Base-by-base conservation (phyloP, 2,797 vertebrate genomes). In the Manis pentadactyla region DNA sequence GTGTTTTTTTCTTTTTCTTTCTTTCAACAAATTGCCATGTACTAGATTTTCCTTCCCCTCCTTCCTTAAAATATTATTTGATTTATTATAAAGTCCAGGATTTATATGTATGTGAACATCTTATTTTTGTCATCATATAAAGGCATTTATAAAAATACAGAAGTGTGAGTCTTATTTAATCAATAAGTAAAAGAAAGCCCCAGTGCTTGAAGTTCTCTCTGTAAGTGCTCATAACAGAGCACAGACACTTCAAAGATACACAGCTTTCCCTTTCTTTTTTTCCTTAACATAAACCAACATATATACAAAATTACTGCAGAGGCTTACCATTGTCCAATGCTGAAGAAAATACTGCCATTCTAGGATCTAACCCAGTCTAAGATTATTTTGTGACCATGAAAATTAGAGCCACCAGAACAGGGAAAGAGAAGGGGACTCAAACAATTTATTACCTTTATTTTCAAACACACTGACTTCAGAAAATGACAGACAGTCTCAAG, bases 391-490 rank as follows among this genome's bases (percentile, higher is more conserved):
- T 88, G 34, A 59, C 23, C 25, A 92, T 74, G 29, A 92, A 74
- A 81, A 73, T 7, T 42, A 59, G n/a, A 23, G 6, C 9, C n/a
- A 63, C 11, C 17, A 49, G 29, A 73, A 23, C 1, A 37, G 2
- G 5, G 21, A 4, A 39, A 69, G 95, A 87, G 73, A 0, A 0
- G 57, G 29, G 27, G 81, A 94, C 66, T 66, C 3, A 63, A 55
- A n/a, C 0, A 11, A 39, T 95, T 96, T 97, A 95, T 96, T 95
- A 68, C 94, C 88, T 97, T 96, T 92, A 78, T 97, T 95, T 96
- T 94, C 75, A 87, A 96, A 90, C 77, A 94, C 92, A 88, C 81
- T 83, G 95, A 95, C 84, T 83, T 84, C 18, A 94, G 49, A 63
- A 97, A 79, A 90, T 73, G 42, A 97, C 95, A 93, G 96, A 94